Evolutionary conservation across 2,797 vertebrate genomes (phyloP).

Genomic region (Schizopygopsis malacanthus): DNA sequence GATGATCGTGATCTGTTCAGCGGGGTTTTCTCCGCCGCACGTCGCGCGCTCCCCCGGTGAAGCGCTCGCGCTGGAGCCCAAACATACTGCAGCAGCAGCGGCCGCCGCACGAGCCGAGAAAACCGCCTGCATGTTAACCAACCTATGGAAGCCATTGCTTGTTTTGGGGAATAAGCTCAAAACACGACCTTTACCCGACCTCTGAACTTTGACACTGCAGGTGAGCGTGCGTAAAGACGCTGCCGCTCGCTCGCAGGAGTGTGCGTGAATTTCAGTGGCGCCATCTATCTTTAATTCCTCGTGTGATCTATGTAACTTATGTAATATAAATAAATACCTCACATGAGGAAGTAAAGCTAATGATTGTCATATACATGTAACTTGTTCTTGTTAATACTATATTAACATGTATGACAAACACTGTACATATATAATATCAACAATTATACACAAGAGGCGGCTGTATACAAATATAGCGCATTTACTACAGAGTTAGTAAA

Average conservation of each 20-base stretch:
- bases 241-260: not conserved
- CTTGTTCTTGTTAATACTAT: no score
- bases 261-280: conserved; percentile 13
- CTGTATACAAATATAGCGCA: no score
- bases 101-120: conserved; percentile 62
- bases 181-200: conserved; percentile 68
- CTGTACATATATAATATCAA: no score
- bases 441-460: no score
- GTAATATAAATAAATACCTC: no score
- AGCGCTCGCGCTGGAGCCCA: conserved; percentile 63
- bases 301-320: not conserved
- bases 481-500: no score
- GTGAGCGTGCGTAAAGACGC: conserved; percentile 57
- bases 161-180: conserved; percentile 42
- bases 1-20: conserved; percentile 71
- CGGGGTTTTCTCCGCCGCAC: conserved; percentile 68
- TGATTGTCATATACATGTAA: no score
- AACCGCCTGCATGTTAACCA: conserved; percentile 71
- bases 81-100: conserved; percentile 49
- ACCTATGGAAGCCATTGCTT: conserved; percentile 75
- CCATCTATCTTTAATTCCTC: conserved; percentile 9
- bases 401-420: no score
- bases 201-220: conserved; percentile 67
- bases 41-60: conserved; percentile 53
- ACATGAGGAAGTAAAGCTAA: no score